Evolutionary conservation across 2,113 vertebrate species (phyloP).

Genomic region (Lamprologus lemairii): DNA sequence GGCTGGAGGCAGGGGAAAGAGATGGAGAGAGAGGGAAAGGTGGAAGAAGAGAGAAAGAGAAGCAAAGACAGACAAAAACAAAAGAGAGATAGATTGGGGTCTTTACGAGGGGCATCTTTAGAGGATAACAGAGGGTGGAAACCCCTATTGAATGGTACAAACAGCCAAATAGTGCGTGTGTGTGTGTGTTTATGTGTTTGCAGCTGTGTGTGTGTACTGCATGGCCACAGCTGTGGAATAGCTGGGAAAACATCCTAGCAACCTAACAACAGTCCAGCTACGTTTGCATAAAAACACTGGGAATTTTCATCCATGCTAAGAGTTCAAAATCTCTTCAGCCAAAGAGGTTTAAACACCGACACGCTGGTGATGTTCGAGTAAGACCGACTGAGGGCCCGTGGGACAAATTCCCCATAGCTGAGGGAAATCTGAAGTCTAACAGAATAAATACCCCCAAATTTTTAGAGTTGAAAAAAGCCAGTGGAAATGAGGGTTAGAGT

Average conservation of each 20-base stretch:
- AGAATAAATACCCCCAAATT: neutral
- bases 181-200: neutral
- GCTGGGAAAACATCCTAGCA: conserved; percentile 57
- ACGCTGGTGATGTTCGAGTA: neutral
- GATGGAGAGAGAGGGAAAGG: neutral
- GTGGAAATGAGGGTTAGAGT: neutral
- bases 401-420: neutral
- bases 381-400: neutral
- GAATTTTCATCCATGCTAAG: neutral
- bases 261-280: conserved; percentile 18
- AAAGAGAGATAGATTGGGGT: conserved; percentile 49
- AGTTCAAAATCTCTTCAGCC: neutral
- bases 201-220: neutral
- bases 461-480: neutral
- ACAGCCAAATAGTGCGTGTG: neutral
- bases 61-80: conserved; percentile 47
- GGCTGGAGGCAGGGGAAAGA: neutral
- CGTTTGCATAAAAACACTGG: neutral
- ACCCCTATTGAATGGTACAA: conserved; percentile 7
- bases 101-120: conserved; percentile 21
- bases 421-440: neutral
- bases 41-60: neutral
- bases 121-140: conserved; percentile 63
- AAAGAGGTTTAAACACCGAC: neutral
- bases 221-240: conserved; percentile 67